phyloP scores from a whole-genome alignment of 2,113 vertebrate genomes.

The Ptilorrhoa leucosticta region DNA sequence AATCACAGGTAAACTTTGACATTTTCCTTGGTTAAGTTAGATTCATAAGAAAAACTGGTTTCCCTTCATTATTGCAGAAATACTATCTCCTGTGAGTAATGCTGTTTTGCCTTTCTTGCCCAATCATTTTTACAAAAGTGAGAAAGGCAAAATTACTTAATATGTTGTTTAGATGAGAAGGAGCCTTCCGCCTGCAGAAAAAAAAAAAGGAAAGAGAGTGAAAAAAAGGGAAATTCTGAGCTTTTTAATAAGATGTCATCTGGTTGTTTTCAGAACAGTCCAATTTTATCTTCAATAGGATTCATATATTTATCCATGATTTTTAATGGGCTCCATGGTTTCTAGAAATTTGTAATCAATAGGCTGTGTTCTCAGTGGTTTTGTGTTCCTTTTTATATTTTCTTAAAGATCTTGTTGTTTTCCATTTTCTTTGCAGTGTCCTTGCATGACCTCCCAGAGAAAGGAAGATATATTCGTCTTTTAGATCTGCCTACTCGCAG shows the following conservation, averaged over 20 bases:
- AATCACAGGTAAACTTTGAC: not conserved
- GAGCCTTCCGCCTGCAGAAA: not conserved
- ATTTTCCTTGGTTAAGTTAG: not conserved
- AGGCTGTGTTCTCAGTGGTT: not conserved
- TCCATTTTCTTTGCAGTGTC: not conserved
- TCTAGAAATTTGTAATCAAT: not conserved
- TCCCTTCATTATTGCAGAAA: not conserved
- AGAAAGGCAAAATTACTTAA: not conserved
- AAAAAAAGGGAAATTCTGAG: not conserved
- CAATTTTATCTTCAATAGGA: not conserved
- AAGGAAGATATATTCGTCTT: not conserved
- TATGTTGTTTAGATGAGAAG: not conserved
- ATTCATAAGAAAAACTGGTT: not conserved
- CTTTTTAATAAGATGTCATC: not conserved
- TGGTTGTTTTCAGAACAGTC: not conserved
- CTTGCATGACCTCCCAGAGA: slow-evolving; percentile 15
- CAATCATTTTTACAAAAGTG: not conserved
- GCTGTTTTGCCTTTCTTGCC: not conserved
- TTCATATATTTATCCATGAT: not conserved
- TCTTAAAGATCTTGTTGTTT: not conserved
- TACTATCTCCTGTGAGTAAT: not conserved
- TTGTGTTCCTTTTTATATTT: slow-evolving; percentile 1
- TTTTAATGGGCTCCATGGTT: not conserved
- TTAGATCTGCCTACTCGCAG: slow-evolving; percentile 9
- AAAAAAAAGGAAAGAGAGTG: fast-evolving